These are phyloP conservation scores for Macrostomum lignano DNA, from an alignment of 1,140 invertebrate species.

Conservation along the genomic window DNA sequence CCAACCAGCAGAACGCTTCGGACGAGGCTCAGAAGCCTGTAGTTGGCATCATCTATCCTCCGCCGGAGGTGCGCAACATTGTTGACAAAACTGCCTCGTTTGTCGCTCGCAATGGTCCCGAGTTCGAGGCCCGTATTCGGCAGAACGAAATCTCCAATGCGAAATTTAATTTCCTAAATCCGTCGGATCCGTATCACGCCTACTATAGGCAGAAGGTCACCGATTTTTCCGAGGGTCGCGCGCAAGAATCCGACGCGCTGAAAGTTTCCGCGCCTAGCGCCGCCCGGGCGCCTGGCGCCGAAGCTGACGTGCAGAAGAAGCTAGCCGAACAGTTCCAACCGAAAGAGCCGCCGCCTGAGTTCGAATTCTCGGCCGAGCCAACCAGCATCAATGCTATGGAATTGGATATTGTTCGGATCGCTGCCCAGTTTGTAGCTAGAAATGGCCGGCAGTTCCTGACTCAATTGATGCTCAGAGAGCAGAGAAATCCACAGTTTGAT, in stretches of 20 bases:
- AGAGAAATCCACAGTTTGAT: conserved; percentile 93
- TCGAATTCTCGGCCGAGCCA: conserved; percentile 88
- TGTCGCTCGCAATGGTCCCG: conserved; percentile 32
- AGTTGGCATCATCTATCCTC: conserved; percentile 88
- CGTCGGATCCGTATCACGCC: conserved; percentile 84
- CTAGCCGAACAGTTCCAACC: conserved; percentile 53
- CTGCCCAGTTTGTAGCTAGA: conserved; percentile 88
- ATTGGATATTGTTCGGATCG: conserved; percentile 85
- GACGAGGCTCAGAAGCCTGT: no score
- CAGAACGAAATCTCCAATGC: conserved; percentile 32
- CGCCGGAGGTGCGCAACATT: conserved; percentile 64
- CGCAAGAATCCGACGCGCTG: conserved; percentile 8
- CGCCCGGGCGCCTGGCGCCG: no score
- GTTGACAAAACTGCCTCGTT: conserved; percentile 33
- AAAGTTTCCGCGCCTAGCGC: neutral
- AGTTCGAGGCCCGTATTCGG: conserved; percentile 30
- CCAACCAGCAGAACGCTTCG: no score
- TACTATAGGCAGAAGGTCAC: conserved; percentile 95
- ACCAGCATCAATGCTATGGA: conserved; percentile 94
- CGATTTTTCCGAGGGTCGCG: conserved; percentile 68
- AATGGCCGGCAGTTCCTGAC: conserved; percentile 92
- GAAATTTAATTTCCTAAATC: conserved; percentile 41
- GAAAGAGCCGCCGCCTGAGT: conserved; percentile 73
- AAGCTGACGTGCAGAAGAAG: conserved; percentile 1
- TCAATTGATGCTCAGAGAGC: conserved; percentile 87